Evolutionary conservation across 92 coral and sea anemone genomes (phyloP), one percentile per base, ranked within the genome.

Genomic region (Zoanthus gigantus): DNA sequence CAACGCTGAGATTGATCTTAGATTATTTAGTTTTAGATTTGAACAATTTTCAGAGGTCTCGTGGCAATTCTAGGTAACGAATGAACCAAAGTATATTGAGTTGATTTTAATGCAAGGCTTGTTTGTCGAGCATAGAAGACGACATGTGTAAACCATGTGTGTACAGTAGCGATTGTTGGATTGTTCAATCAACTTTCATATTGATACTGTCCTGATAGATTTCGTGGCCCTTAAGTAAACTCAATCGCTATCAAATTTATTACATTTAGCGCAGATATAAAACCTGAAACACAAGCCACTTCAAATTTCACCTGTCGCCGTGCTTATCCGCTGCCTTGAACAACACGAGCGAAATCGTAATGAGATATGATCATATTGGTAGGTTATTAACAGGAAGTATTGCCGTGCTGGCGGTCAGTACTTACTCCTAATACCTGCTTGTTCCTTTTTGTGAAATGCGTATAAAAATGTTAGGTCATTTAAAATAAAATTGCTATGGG

Each of bases 161-260:
- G 85, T 66, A 81, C 85, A 44, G 85, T 66, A 50, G 75, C 85
- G 74, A 66, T 77, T 81, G 63, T 66, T 46, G 46, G 85, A 81
- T 81, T 81, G 85, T 66, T 66, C 82, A 54, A n/a, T 77, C 82
- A 77, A 54, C 82, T 77, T 77, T 77, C 84, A 45, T 81, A 81
- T 81, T 81, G 85, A 81, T 81, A 81, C 85, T 81, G 85, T 81
- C 85, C 85, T 68, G 74, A 81, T 81, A 81, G 85, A 67, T 29
- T 45, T 81, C 85, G 65, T 71, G 74, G 85, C 85, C 34, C 85
- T 81, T 81, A 63, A 23, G 85, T 81, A 81, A 81, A 81, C 85
- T 66, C 44, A 81, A 47, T 18, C 75, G 75, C 75, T 46, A 81
- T 81, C 85, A 81, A 66, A 75, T 74, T 81, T 81, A 81, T 81